Evolutionary conservation across 2,888 invertebrate genomes (phyloP), one percentile per base, ranked within the genome.

Genomic region (Pseudococcus longispinus): DNA sequence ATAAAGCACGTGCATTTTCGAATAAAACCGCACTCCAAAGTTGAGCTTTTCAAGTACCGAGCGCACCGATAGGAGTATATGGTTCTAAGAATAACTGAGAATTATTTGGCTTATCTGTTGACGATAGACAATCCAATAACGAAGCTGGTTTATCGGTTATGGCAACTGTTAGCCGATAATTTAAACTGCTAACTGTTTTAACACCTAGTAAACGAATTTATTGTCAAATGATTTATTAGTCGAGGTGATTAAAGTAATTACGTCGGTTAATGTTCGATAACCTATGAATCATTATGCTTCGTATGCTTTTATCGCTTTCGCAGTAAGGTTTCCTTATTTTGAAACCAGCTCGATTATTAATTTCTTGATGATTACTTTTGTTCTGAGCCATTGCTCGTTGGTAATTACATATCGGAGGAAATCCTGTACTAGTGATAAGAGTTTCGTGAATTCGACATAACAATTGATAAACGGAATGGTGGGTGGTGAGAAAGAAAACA

Each of bases 391-490:
- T 23, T 23, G n/a, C 5, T n/a, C 3, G 6, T 51, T 15, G 2
- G 51, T 51, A 51, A 26, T 65, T 26, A 65, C 26, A 26, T 65
- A 65, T 65, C 26, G 18, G 15, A 70, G 70, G 70, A 70, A 70
- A 70, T 70, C 70, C 70, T 70, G 70, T 29, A 60, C 23, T 18
- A 70, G 65, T 70, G 70, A 70, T 70, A 70, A 70, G 70, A 32
- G 29, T 70, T 70, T 20, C 15, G 15, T 60, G n/a, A n/a, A n/a
- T n/a, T n/a, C n/a, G n/a, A n/a, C n/a, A n/a, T n/a, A n/a, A n/a
- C n/a, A n/a, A n/a, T n/a, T n/a, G n/a, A n/a, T n/a, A n/a, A n/a
- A n/a, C n/a, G n/a, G n/a, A n/a, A n/a, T n/a, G n/a, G n/a, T n/a
- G n/a, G n/a, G n/a, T n/a, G n/a, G n/a, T n/a, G n/a, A n/a, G n/a